Percentiles rank a stretch among this genome's conserved stretches.
Evolutionary conservation across 2,113 vertebrate species (phyloP).

Genomic region (Stegastes partitus): DNA sequence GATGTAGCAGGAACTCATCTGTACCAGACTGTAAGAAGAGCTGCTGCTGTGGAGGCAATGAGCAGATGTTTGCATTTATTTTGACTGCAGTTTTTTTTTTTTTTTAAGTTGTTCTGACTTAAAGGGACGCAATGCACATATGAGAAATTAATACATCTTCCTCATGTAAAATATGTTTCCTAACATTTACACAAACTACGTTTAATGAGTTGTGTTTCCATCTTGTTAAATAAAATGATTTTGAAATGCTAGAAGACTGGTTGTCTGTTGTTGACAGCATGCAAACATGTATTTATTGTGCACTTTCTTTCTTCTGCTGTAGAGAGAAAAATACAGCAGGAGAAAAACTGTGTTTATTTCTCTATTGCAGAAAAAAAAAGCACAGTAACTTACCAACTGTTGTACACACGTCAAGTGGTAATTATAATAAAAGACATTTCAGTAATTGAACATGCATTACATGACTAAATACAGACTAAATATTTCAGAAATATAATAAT

Average conservation of each 20-base stretch:
- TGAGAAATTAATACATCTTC: background rate
- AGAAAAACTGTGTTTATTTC: too few relatives aligned
- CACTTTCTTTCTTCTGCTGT: too few relatives aligned
- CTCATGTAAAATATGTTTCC: constrained; percentile 15
- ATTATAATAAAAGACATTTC: too few relatives aligned
- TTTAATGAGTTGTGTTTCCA: constrained; percentile 37
- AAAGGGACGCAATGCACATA: background rate
- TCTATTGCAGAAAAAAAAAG: too few relatives aligned
- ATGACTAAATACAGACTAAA: too few relatives aligned
- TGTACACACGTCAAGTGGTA: too few relatives aligned
- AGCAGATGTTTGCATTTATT: constrained; percentile 5
- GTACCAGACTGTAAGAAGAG: background rate
- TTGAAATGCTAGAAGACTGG: constrained; percentile 14
- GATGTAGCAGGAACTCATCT: background rate
- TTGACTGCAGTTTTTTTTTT: background rate
- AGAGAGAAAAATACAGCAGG: too few relatives aligned
- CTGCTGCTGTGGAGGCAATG: background rate
- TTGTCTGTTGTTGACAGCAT: background rate
- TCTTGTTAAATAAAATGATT: constrained; percentile 56
- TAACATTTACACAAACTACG: constrained; percentile 18
- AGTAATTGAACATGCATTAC: too few relatives aligned
- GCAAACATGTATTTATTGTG: background rate
- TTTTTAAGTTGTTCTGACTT: constrained; percentile 10
- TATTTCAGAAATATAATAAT: too few relatives aligned
- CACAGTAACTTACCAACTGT: too few relatives aligned